Evolutionary conservation across 1,140 invertebrate genomes (phyloP).

Genomic region (Pogonus chalceus): DNA sequence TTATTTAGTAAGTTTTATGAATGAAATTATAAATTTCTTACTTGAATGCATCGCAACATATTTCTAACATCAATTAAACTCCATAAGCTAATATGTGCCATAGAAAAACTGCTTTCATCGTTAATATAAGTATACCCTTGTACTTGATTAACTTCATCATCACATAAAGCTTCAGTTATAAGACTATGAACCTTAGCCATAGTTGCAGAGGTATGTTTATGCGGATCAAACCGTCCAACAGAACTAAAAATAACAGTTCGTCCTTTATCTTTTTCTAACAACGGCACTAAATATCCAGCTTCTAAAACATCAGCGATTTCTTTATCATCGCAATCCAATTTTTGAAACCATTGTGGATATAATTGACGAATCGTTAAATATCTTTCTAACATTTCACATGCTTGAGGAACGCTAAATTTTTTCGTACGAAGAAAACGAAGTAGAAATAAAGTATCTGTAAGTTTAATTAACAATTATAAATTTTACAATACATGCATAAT

Average conservation of each 20-base stretch:
- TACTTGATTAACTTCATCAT: slow-evolving; percentile 71
- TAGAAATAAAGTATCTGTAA: slow-evolving; percentile 61
- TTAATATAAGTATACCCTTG: slow-evolving; percentile 71
- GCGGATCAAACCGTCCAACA: slow-evolving; percentile 63
- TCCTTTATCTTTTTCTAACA: slow-evolving; percentile 64
- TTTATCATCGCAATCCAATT: slow-evolving; percentile 57
- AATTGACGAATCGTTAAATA: slow-evolving; percentile 72
- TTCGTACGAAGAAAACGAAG: slow-evolving; percentile 74
- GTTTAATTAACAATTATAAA: neutral
- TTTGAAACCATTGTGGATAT: slow-evolving; percentile 74
- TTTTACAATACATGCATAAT: neutral
- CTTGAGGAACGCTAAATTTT: slow-evolving; percentile 74
- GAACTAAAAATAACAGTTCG: slow-evolving; percentile 63
- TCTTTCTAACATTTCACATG: slow-evolving; percentile 74
- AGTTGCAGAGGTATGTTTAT: slow-evolving; percentile 59
- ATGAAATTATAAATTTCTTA: slow-evolving; percentile 25
- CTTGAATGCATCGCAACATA: slow-evolving; percentile 68
- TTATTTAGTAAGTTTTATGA: neutral
- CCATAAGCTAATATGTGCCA: slow-evolving; percentile 73
- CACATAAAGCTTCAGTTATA: slow-evolving; percentile 64
- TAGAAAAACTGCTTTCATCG: slow-evolving; percentile 70
- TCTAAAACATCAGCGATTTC: slow-evolving; percentile 68
- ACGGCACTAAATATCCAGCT: slow-evolving; percentile 67
- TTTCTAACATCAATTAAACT: slow-evolving; percentile 66
- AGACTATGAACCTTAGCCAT: slow-evolving; percentile 68